Percentiles rank a stretch among this genome's conserved stretches.
Conservation (phyloP, 1,140 invertebrate genomes). For the Aphaenogaster floridana region DNA sequence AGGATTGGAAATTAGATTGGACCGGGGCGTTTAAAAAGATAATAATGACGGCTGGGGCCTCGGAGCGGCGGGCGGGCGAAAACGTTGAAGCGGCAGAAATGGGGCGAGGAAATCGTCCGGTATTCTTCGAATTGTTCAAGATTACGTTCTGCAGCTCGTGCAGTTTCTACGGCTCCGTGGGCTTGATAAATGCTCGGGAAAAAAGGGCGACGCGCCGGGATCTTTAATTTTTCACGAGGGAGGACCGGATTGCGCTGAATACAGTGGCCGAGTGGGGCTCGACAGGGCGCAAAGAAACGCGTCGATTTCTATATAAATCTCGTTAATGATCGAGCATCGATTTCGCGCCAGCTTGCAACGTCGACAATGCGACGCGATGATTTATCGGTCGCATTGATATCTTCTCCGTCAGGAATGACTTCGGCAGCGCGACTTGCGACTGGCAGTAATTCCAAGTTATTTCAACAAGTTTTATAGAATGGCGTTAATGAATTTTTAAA, state of each 20-base stretch:
- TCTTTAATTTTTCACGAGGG: constrained; percentile 81
- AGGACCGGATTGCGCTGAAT: constrained; percentile 67
- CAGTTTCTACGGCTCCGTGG: constrained; percentile 78
- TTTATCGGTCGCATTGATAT: constrained; percentile 46
- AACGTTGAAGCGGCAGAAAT: constrained; percentile 70
- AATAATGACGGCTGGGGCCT: constrained; percentile 51
- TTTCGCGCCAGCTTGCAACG: constrained; percentile 61
- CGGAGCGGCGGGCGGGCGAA: constrained; percentile 28
- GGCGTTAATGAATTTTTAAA: constrained; percentile 32
- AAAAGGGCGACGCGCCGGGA: constrained; percentile 73
- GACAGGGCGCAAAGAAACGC: constrained; percentile 28
- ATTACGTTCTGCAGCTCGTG: constrained; percentile 81
- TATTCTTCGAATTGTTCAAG: constrained; percentile 82
- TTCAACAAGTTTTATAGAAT: constrained; percentile 10
- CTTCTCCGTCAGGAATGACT: constrained; percentile 15
- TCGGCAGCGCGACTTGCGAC: background rate
- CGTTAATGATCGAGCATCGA: constrained; percentile 74
- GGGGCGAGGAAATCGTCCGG: constrained; percentile 65
- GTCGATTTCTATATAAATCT: constrained; percentile 70
- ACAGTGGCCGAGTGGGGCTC: constrained; percentile 57
- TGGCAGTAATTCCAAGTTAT: constrained; percentile 19
- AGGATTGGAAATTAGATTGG: constrained; percentile 46
- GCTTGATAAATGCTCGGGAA: constrained; percentile 80
- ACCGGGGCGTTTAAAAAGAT: constrained; percentile 65
- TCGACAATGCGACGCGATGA: constrained; percentile 52